A percentile compares a stretch with the other conserved stretches of the same genome.
Conservation (phyloP, 2,888 invertebrate species). For the Conistra vaccinii region DNA sequence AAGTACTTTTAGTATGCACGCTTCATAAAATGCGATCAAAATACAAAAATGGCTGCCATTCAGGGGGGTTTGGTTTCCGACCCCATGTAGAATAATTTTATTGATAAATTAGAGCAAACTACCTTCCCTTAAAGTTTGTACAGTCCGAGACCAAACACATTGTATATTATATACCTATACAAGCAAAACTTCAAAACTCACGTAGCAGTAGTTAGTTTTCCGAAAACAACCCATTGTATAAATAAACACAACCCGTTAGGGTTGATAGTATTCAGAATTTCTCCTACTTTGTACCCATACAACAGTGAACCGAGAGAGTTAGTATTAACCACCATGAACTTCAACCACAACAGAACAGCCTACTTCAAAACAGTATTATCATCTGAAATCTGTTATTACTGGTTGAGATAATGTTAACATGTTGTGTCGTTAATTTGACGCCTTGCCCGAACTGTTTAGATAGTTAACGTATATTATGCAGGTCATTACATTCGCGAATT, state of each 20-base stretch:
- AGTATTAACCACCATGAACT: neutral
- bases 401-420: conserved; percentile 4
- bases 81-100: no score
- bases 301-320: neutral
- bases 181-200: neutral
- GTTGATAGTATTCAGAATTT: neutral
- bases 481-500: neutral
- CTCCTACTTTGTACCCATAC: neutral
- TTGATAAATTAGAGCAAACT: no score
- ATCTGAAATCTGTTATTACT: conserved; percentile 20
- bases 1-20: no score
- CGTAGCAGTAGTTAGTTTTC: neutral
- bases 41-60: no score
- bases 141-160: no score
- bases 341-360: neutral
- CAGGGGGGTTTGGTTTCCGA: no score
- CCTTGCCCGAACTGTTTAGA: conserved; percentile 51
- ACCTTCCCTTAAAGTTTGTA: no score
- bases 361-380: conserved; percentile 21
- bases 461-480: neutral
- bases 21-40: no score
- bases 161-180: neutral
- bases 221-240: neutral
- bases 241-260: neutral
- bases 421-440: conserved; percentile 62